Base-by-base conservation (phyloP, 1,140 invertebrate genomes). In the Elysia chlorotica region DNA sequence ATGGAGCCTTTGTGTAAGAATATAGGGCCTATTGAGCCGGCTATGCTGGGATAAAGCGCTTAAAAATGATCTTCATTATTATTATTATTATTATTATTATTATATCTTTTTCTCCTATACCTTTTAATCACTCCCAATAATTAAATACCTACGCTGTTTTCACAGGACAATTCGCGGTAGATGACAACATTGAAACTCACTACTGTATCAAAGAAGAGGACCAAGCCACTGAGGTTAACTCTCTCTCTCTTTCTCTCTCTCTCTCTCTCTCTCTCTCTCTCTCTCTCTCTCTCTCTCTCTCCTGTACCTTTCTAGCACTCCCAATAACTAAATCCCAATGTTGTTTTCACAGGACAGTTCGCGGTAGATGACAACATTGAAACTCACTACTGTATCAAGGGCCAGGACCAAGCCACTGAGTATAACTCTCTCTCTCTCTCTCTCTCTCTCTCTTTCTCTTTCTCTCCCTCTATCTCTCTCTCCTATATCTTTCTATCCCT, bases 381-480 rank as follows among this genome's bases (percentile, higher is more conserved):
- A 28, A 65, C 76, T 10, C 61, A 77, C 53, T 81, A 74, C 56
- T 81, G 79, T 41, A 81, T n/a, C 25, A 23, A 35, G 21, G 37
- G 4, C 25, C 38, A 21, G n/a, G 2, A 21, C 65, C 19, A n/a
- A 10, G n/a, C 33, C 14, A 17, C 17, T 65, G 6, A 10, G n/a
- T n/a, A n/a, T n/a, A n/a, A n/a, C n/a, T n/a, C n/a, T n/a, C n/a
- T n/a, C n/a, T n/a, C n/a, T n/a, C n/a, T n/a, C n/a, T n/a, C n/a
- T n/a, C n/a, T n/a, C n/a, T n/a, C n/a, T n/a, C n/a, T 65, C 25
- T 25, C 14, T 65, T 36, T 28, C 14, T 65, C 25, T 66, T 38
- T 66, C n/a, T 38, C 25, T 41, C 37, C n/a, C 30, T 38, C 37
- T 25, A 23, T 41, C 38, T 23, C 65, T 10, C 65, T 19, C 38